Percentiles rank a stretch among this genome's conserved stretches.
Conservation (phyloP, 30 jellyfish, hydroid and myxozoan genomes). For the Aurelia sp. region DNA sequence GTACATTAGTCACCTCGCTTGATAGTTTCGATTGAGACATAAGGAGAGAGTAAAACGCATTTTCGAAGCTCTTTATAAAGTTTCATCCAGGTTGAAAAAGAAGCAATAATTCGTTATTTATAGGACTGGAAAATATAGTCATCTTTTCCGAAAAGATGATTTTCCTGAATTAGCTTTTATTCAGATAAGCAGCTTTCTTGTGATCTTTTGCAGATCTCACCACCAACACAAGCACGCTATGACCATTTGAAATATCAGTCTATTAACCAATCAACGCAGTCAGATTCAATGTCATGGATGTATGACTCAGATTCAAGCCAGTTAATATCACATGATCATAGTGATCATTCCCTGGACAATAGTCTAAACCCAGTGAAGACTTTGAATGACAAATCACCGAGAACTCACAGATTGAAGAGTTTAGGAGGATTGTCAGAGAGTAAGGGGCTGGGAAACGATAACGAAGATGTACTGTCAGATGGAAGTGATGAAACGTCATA, state of each 20-base stretch:
- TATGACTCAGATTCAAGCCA: slow-evolving; percentile 88
- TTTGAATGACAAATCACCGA: slow-evolving; percentile 48
- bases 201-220: slow-evolving; percentile 35
- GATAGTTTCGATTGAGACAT: too few species aligned
- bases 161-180: too few species aligned
- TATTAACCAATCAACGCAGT: slow-evolving; percentile 49
- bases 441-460: slow-evolving; percentile 60
- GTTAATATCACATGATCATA: background rate
- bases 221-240: slow-evolving; percentile 35
- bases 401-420: slow-evolving; percentile 6
- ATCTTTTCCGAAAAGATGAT: too few species aligned
- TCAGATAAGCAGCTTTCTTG: background rate
- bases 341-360: slow-evolving; percentile 2
- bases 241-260: slow-evolving; percentile 50
- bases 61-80: too few species aligned
- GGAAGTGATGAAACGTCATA: slow-evolving; percentile 92
- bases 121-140: too few species aligned
- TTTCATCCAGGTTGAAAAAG: too few species aligned
- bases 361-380: slow-evolving; percentile 35
- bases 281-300: slow-evolving; percentile 97
- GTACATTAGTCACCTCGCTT: too few species aligned
- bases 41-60: too few species aligned
- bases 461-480: slow-evolving; percentile 88
- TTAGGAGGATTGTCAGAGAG: slow-evolving; percentile 39
- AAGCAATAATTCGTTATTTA: too few species aligned